Percentiles rank a stretch among this genome's conserved stretches.
Conservation (phyloP, 2,113 vertebrate species). For the Martes martes region DNA sequence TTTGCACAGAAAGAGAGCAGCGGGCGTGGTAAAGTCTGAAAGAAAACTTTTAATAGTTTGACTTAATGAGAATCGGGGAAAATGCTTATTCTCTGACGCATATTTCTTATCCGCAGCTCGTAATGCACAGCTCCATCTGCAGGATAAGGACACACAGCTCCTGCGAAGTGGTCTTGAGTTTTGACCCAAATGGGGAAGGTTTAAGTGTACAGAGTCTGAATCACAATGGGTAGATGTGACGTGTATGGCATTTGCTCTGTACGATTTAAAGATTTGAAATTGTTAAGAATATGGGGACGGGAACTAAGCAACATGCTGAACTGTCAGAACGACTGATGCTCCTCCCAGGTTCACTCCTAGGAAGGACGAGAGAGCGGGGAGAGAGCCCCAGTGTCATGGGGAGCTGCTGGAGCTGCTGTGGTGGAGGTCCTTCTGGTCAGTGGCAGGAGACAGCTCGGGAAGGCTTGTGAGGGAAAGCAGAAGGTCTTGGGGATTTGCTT, state of each 20-base stretch:
- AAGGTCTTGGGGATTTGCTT: neutral
- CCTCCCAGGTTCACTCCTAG: neutral
- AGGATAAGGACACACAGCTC: neutral
- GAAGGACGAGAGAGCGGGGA: neutral
- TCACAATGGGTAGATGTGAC: neutral
- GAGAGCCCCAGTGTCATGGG: accelerated
- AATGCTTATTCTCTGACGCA: neutral
- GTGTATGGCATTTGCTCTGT: neutral
- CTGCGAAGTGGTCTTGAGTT: neutral
- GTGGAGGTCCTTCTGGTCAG: neutral
- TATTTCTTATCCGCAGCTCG: neutral
- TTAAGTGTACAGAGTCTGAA: neutral
- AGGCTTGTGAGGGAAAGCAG: neutral
- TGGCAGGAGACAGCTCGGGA: too few relatives aligned
- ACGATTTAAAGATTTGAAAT: neutral
- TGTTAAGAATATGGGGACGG: neutral
- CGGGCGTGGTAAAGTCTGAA: neutral
- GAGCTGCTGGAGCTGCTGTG: neutral
- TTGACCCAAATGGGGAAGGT: neutral
- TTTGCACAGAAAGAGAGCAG: neutral
- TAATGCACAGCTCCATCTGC: neutral
- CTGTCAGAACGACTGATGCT: too few relatives aligned
- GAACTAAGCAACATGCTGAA: neutral
- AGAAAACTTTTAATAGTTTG: neutral
- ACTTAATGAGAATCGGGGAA: neutral